These are phyloP conservation scores for Nyctibius grandis DNA, from an alignment of 2,797 vertebrate genomes.

Conservation along the genomic window DNA sequence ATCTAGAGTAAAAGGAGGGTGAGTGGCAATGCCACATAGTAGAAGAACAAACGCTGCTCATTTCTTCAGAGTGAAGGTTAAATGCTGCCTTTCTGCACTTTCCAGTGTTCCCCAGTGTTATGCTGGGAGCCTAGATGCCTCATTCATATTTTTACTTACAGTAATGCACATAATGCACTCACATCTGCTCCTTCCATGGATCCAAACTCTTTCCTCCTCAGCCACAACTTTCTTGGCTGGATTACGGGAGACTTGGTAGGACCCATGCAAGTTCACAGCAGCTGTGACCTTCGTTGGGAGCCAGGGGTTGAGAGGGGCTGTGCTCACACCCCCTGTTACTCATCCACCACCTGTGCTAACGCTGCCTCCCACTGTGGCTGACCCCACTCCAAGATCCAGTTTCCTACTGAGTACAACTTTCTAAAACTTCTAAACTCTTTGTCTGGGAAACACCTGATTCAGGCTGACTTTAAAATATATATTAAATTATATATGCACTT, in stretches of 20 bases:
- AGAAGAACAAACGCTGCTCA: background rate
- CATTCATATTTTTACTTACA: background rate
- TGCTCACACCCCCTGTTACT: background rate
- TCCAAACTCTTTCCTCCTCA: background rate
- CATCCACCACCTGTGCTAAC: background rate
- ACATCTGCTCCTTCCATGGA: background rate
- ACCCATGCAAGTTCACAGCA: fast-evolving
- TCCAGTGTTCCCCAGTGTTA: background rate
- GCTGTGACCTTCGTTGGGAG: background rate
- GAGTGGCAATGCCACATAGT: fast-evolving
- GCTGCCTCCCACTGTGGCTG: background rate
- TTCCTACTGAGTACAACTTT: background rate
- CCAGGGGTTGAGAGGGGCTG: background rate
- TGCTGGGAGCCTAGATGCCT: background rate
- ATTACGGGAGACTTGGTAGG: background rate
- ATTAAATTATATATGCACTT: background rate
- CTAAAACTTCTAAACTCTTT: background rate
- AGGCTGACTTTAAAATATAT: background rate
- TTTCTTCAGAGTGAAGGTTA: background rate
- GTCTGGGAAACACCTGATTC: background rate
- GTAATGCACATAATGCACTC: background rate
- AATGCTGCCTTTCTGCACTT: background rate
- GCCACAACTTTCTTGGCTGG: background rate
- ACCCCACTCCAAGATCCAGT: background rate
- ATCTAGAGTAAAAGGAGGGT: background rate